Evolutionary conservation across 53 echinoderm and acorn worm species (phyloP), one percentile per base, ranked within the genome.

Genomic region (Hippasteria phrygiana): DNA sequence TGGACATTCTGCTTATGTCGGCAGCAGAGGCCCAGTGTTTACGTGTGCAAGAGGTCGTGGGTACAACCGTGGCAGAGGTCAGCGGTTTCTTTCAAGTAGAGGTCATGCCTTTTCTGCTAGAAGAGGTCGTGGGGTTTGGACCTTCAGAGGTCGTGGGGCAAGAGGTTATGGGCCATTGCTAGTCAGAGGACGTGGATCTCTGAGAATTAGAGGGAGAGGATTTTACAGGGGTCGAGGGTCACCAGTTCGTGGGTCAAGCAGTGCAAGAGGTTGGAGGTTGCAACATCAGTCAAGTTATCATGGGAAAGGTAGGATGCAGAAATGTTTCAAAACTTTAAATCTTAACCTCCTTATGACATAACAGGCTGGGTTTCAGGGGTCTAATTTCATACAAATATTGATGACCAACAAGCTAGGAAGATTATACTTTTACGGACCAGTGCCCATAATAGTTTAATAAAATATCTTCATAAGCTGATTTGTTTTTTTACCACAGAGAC

Each of bases 71-170:
- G 27, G 56, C 17, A 79, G 79, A 79, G 42, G 35, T 22, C 55
- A 37, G n/a, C 14, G 26, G 35, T 85, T 32, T 37, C 47, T 65
- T 20, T 70, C 48, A 10, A 34, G 69, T 34, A 45, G 84, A 83
- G 70, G 12, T n/a, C 51, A 46, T 69, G 32, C 51, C 38, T 38
- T 37, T 43, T 29, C 22, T 28, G 64, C 51, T 3, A 34, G 48
- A 38, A 85, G 85, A 71, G 85, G 79, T 56, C 62, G 39, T 33
- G 83, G 85, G 69, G 38, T 32, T 17, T 34, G 42, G 64, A 51
- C 85, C 85, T 85, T 71, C 13, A 47, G 85, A 50, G 85, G 85
- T 69, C 85, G 71, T 37, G 85, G 85, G 27, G 34, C 12, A 16
- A 85, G 85, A 85, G 85, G 85, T 45, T 75, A 75, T 33, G 1